These are phyloP conservation scores for Actenoides lindsayi DNA, from an alignment of 2,113 vertebrate genomes.

Conservation along the genomic window DNA sequence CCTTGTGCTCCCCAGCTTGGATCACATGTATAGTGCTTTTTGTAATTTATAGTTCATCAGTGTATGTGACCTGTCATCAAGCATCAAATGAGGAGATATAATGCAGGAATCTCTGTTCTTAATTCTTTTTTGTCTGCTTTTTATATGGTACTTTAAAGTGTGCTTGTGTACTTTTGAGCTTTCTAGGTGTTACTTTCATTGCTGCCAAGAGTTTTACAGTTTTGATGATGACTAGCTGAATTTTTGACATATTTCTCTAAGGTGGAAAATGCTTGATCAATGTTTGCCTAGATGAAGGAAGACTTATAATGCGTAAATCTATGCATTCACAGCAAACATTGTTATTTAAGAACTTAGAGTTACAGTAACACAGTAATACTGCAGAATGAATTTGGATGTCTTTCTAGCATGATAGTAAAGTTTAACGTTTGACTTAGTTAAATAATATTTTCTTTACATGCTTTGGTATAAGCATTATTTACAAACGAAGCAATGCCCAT, in stretches of 20 bases:
- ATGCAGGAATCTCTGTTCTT: neutral
- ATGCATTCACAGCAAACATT: neutral
- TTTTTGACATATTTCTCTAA: neutral
- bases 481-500: neutral
- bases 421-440: constrained; percentile 15
- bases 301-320: neutral
- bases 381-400: neutral
- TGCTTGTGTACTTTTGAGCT: neutral
- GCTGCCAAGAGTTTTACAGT: neutral
- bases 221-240: neutral
- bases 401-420: neutral
- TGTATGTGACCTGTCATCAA: neutral
- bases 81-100: neutral
- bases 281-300: neutral
- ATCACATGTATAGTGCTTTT: neutral
- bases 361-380: constrained; percentile 9
- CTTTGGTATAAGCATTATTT: neutral
- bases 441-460: constrained; percentile 26
- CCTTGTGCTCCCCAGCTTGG: neutral
- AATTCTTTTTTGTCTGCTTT: neutral
- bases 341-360: constrained; percentile 49
- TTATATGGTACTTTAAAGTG: neutral
- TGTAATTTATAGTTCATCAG: neutral
- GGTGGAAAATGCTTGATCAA: neutral
- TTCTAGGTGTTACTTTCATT: neutral